Base-by-base conservation (phyloP, 2,888 invertebrate genomes). In the Dusona sp. region DNA sequence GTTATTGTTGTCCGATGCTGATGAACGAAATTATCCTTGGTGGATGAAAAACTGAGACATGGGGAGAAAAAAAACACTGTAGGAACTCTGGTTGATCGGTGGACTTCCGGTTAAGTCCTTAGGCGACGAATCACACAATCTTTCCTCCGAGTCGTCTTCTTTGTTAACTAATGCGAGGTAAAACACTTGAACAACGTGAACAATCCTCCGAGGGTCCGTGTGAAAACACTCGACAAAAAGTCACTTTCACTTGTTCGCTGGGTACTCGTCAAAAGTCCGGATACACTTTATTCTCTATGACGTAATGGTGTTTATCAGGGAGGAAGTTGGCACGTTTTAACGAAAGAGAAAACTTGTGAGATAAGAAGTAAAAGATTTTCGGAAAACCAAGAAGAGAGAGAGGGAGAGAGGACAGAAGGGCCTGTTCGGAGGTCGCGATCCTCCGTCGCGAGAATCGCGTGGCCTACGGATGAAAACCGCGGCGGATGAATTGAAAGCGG, bases 151-250 rank as follows among this genome's bases (percentile, higher is more conserved):
- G 16, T 0, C 3, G 29, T 61, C 61, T 61, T 16, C 29, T 61
- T 29, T 6, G 61, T 61, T 16, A 61, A 61, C 61, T 29, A 6
- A 29, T 7, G 13, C 29, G 61, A 16, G 16, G 29, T 13, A 7
- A 67, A 67, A 38, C 67, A 67, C 67, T 67, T 67, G 42, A 67
- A 67, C 38, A 42, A 67, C 38, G 67, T 42, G 38, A 38, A 36
- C 38, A 42, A 67, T 36, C 67, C 42, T 36, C 22, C 11, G 38
- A 38, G 38, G n/a, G 38, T 22, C 22, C 36, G 38, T 67, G 13
- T 36, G 1, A 8, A 48, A 70, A 45, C 70, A 70, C 70, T 45
- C 25, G 42, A 45, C 45, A 25, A 48, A 25, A 25, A 70, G 42
- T 45, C 45, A 45, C 70, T 45, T 45, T 48, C 48, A 67, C 70